Base-by-base conservation (phyloP, 2,797 vertebrate species). In the Pseudochromis fuscus region DNA sequence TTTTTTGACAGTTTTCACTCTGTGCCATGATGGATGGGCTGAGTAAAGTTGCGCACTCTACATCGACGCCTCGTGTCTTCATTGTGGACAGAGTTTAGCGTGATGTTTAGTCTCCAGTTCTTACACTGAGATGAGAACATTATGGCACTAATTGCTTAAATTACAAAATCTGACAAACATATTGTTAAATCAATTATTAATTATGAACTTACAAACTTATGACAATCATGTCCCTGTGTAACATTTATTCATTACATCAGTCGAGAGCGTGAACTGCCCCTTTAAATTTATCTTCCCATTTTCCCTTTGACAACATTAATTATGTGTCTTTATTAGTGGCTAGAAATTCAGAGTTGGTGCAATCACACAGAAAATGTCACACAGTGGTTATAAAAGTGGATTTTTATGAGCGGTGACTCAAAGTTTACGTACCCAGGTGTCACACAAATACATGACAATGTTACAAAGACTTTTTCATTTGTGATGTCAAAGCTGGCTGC, bases 281-380 rank as follows among this genome's bases (percentile, higher is more conserved):
- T 28, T 49, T 10, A 57, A 42, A 50, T 40, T 18, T 6, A 46
- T 46, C 57, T 24, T 13, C 12, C 4, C 31, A 24, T 50, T 60
- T 37, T 12, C 37, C 61, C 12, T 71, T 50, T 38, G n/a, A 44
- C n/a, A 25, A 70, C 30, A 59, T 68, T 52, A 42, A 71, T 74
- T 42, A 40, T 7, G 1, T 8, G 38, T 2, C 38, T 40, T 18
- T 18, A 40, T 40, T 40, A 40, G 38, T 40, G 38, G 38, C 18
- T 7, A 40, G 38, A 40, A 40, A n/a, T 40, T 6, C 38, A 40
- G 16, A 11, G 6, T 40, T 40, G 8, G n/a, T 18, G 38, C 38
- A 18, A 18, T 40, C n/a, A n/a, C 16, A n/a, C 38, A 18, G 2
- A 7, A 35, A 9, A 7, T 7, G 33, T 35, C 33, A 71, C 23